Evolutionary conservation across 1,140 invertebrate genomes (phyloP).

Genomic region (Lordiphosa collinella): DNA sequence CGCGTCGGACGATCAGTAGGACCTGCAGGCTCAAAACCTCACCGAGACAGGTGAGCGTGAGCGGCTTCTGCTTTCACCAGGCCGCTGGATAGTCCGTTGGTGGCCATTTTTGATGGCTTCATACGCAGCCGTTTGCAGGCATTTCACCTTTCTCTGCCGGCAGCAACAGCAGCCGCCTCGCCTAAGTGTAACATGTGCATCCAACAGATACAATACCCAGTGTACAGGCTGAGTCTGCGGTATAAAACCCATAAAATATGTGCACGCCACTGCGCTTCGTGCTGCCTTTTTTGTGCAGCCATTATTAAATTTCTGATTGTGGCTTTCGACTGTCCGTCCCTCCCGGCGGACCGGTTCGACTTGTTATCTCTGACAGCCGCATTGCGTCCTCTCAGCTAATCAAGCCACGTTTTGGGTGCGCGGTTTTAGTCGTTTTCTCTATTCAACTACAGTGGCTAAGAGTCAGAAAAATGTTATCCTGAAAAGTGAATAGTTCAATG

Average conservation of each 20-base stretch:
- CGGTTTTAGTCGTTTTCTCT: slow-evolving; percentile 16
- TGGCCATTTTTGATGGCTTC: slow-evolving; percentile 71
- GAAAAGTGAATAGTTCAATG: not conserved
- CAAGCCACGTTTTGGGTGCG: slow-evolving; percentile 20
- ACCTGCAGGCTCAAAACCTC: slow-evolving; percentile 8
- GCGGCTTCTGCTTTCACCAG: slow-evolving; percentile 29
- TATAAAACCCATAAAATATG: slow-evolving; percentile 79
- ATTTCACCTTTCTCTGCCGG: slow-evolving; percentile 44
- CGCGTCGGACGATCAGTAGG: slow-evolving; percentile 44
- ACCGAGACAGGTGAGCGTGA: slow-evolving; percentile 41
- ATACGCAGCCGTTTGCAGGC: slow-evolving; percentile 39
- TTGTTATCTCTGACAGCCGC: slow-evolving; percentile 46
- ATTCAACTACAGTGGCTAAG: slow-evolving; percentile 18
- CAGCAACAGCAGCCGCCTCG: slow-evolving; percentile 23
- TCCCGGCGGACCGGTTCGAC: slow-evolving; percentile 56
- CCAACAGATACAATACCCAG: slow-evolving; percentile 51
- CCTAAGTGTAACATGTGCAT: slow-evolving; percentile 59
- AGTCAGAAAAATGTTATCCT: not conserved
- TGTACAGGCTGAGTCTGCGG: slow-evolving; percentile 10
- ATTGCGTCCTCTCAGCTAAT: slow-evolving; percentile 28
- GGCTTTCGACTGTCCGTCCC: slow-evolving; percentile 63
- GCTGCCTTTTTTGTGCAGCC: slow-evolving; percentile 71
- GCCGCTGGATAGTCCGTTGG: not conserved
- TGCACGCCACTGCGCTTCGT: slow-evolving; percentile 72
- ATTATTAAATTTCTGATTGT: slow-evolving; percentile 79